Percentiles rank a stretch among this genome's conserved stretches.
These are phyloP conservation scores for Ostrea denselamellosa DNA, from an alignment of 1,140 invertebrate species.

Conservation along the genomic window DNA sequence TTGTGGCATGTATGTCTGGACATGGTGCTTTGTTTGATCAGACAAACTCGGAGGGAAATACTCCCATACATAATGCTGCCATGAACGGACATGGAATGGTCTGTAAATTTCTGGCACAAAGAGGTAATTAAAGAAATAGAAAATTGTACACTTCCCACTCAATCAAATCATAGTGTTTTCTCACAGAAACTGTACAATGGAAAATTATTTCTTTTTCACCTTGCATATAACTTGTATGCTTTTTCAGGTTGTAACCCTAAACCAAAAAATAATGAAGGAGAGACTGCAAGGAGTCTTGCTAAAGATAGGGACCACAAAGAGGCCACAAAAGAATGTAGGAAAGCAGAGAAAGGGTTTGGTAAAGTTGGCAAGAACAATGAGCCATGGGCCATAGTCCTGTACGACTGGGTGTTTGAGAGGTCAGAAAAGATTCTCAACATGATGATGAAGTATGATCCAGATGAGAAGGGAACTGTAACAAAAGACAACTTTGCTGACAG, in stretches of 20 bases:
- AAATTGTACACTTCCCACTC: background rate
- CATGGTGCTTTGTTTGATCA: constrained; percentile 78
- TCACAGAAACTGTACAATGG: background rate
- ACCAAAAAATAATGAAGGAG: constrained; percentile 77
- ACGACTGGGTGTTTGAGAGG: constrained; percentile 76
- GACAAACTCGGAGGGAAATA: constrained; percentile 74
- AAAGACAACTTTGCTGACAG: constrained; percentile 73
- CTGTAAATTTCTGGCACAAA: constrained; percentile 76
- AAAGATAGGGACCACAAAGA: constrained; percentile 78
- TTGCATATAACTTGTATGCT: background rate
- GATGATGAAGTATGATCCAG: constrained; percentile 73
- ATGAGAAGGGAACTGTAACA: constrained; percentile 70
- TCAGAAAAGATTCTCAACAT: constrained; percentile 70
- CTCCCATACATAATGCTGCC: constrained; percentile 77
- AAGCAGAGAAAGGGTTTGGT: constrained; percentile 78
- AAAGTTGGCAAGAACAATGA: constrained; percentile 78
- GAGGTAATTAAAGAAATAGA: constrained; percentile 68
- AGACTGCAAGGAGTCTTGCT: constrained; percentile 73
- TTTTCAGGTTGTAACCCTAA: constrained; percentile 78
- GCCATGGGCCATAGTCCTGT: constrained; percentile 76
- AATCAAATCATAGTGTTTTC: background rate
- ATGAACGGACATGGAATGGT: constrained; percentile 73
- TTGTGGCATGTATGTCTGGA: constrained; percentile 72
- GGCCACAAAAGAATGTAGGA: constrained; percentile 76
- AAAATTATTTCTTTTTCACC: background rate